phyloP scores from a whole-genome alignment of 2,888 invertebrate species.

The Leucophora obtusa region DNA sequence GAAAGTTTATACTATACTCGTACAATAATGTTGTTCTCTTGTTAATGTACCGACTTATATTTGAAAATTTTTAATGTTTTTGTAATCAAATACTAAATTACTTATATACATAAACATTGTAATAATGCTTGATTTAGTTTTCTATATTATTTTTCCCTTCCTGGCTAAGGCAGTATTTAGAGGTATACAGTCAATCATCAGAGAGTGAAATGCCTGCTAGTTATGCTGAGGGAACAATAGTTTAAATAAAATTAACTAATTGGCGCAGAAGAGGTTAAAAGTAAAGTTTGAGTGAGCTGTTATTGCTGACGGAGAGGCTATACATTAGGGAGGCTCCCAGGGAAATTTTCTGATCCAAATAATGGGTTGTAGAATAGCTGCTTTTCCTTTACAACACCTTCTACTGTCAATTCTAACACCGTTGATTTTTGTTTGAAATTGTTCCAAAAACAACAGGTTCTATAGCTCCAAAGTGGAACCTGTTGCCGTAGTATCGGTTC shows the following conservation, averaged over 20 bases:
- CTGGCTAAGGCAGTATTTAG: background rate
- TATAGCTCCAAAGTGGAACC: no score
- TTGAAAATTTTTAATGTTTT: background rate
- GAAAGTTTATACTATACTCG: no score
- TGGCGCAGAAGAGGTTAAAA: constrained; percentile 1
- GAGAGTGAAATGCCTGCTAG: background rate
- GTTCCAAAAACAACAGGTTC: no score
- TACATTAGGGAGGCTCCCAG: no score
- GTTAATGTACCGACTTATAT: background rate
- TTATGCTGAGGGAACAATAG: background rate
- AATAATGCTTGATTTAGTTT: background rate
- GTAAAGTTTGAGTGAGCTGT: background rate
- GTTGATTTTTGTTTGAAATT: no score
- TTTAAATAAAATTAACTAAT: constrained; percentile 3
- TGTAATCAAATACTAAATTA: background rate
- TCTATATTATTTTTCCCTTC: background rate
- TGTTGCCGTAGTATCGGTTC: no score
- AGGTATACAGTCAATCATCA: background rate
- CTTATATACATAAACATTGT: background rate
- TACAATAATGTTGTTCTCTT: background rate
- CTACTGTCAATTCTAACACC: no score
- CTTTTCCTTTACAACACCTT: no score
- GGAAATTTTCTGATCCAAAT: no score
- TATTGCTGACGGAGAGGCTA: background rate
- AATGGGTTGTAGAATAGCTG: no score